A percentile compares a stretch with the other conserved stretches of the same genome.
phyloP scores from a whole-genome alignment of 1,140 invertebrate genomes.

The Lethrus apterus region DNA sequence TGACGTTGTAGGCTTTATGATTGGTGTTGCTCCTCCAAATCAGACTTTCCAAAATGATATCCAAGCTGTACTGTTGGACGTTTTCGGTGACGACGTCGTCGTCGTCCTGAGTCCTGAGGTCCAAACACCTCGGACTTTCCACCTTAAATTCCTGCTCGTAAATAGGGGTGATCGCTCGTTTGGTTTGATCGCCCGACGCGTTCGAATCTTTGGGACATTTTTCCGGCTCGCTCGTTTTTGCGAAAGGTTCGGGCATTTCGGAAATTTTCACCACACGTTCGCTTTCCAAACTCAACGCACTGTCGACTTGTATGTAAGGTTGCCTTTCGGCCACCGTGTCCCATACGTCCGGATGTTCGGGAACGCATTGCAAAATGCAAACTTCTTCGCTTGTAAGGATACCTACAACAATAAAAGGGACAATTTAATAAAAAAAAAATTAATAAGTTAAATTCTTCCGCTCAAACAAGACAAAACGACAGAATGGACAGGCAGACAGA shows the following conservation, averaged over 20 bases:
- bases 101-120: background rate
- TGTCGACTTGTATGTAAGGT: constrained; percentile 7
- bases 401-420: too few species aligned
- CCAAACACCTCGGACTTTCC: background rate
- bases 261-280: background rate
- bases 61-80: constrained; percentile 14
- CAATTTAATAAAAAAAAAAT: too few species aligned
- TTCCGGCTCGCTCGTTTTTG: background rate
- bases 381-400: too few species aligned
- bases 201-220: background rate
- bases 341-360: background rate
- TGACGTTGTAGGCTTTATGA: constrained; percentile 14
- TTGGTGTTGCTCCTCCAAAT: background rate
- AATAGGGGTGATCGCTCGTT: background rate
- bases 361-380: background rate
- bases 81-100: background rate
- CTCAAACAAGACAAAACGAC: too few species aligned
- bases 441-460: too few species aligned
- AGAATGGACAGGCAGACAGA: too few species aligned
- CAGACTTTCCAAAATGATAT: constrained; percentile 13
- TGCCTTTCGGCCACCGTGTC: background rate
- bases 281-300: background rate
- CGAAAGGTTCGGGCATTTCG: background rate
- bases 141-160: background rate
- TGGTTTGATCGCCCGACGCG: background rate